Percentiles rank a stretch among this genome's conserved stretches.
These are phyloP conservation scores for Sinodicranocentrus sp. DNA, from an alignment of 2,888 invertebrate genomes.

Conservation along the genomic window DNA sequence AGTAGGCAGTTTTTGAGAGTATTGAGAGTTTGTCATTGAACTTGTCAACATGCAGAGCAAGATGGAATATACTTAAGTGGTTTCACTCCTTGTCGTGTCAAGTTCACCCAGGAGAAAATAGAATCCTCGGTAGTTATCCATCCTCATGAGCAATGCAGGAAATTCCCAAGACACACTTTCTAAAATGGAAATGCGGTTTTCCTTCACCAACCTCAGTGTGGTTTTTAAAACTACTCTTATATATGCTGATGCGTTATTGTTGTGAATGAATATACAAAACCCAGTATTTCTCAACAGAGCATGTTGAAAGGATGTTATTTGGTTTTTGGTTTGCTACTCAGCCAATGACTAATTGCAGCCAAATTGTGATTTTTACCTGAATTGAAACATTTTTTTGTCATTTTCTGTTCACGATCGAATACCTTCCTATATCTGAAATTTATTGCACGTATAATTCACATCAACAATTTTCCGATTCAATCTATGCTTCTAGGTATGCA, in stretches of 20 bases:
- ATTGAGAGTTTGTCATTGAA: too few relatives aligned
- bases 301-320: not conserved
- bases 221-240: not conserved
- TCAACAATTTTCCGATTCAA: too few relatives aligned
- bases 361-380: too few relatives aligned
- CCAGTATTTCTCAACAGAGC: not conserved
- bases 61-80: too few relatives aligned
- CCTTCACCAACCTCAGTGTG: slow-evolving; percentile 7
- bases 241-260: not conserved
- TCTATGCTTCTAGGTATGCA: too few relatives aligned
- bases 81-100: not conserved
- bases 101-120: slow-evolving; percentile 7
- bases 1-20: too few relatives aligned
- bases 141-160: slow-evolving; percentile 23
- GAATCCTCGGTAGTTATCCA: not conserved
- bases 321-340: slow-evolving; percentile 1
- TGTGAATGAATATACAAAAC: not conserved
- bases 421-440: too few relatives aligned
- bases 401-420: too few relatives aligned
- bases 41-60: too few relatives aligned
- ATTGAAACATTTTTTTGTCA: too few relatives aligned
- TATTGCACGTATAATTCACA: too few relatives aligned
- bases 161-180: slow-evolving; percentile 38
- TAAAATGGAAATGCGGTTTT: slow-evolving; percentile 44
- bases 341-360: too few relatives aligned